Evolutionary conservation across 2,113 vertebrate species (phyloP), one percentile per base, ranked within the genome.

Genomic region (Carassius carassius): DNA sequence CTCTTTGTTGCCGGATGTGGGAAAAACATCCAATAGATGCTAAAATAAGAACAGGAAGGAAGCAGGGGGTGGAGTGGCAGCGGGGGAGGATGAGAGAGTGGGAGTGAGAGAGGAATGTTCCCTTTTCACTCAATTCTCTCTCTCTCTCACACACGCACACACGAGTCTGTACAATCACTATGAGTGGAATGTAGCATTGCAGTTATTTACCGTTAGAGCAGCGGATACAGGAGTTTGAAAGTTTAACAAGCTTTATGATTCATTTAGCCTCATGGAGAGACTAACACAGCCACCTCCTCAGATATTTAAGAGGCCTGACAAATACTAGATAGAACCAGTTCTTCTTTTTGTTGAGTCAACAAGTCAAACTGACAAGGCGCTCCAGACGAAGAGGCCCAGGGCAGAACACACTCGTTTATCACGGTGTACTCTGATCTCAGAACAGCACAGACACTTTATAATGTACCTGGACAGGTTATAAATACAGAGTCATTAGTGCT

Each of bases 31-130:
- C 94, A 94, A 84, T 93, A 90, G 93, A 93, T 94, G 96, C 97
- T 98, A 99, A 97, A 98, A 97, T 97, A 96, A 97, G 96, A 93
- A 93, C 94, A 97, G 97, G 97, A 99, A 99, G 97, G 97, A 99
- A 99, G 96, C 95, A 94, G 96, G 97, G 94, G 95, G 96, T 96
- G 95, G 96, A 91, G 93, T 92, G 90, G 93, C 92, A 93, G 91
- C 23, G 89, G 87, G 88, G 32, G 84, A 84, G 86, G 54, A 56
- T 41, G 95, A 94, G 94, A 93, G 94, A 96, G 96, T 96, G 92
- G 94, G 94, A 96, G 96, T 96, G 96, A 89, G 90, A 96, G 95
- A 96, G 96, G 96, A 98, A 99, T 97, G 96, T 85, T 92, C 84
- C 77, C 78, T 92, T 93, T 92, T 90, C 92, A 90, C 90, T 93